These are phyloP conservation scores for Gorsachius magnificus DNA, from an alignment of 2,797 vertebrate genomes.

Conservation along the genomic window DNA sequence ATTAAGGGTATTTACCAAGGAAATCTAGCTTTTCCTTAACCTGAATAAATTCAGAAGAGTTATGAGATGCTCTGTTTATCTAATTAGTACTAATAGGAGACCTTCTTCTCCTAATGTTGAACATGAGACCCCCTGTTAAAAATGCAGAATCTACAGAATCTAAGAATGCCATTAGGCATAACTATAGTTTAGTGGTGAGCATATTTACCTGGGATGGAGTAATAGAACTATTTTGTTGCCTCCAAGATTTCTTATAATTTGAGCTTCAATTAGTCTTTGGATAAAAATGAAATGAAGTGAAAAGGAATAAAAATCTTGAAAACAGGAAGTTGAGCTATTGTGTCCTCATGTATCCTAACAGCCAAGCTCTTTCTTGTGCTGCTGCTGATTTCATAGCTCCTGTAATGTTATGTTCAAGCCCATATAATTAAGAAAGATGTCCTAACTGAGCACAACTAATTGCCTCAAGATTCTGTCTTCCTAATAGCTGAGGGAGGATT, in stretches of 20 bases:
- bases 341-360: not conserved
- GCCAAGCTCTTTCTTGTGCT: not conserved
- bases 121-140: not conserved
- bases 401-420: not conserved
- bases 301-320: not conserved
- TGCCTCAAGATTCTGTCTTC: not conserved
- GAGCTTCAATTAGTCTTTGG: not conserved
- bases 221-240: not conserved
- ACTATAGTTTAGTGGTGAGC: not conserved
- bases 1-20: not conserved
- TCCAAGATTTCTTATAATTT: not conserved
- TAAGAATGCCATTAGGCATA: not conserved
- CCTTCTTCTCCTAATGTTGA: not conserved
- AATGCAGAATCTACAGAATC: not conserved
- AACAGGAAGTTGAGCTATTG: not conserved
- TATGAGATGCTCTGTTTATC: not conserved
- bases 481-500: not conserved
- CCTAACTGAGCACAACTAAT: not conserved
- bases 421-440: not conserved
- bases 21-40: not conserved
- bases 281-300: not conserved
- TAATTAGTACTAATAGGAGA: not conserved
- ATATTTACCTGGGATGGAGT: not conserved
- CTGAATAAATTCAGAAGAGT: not conserved
- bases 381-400: not conserved